Evolutionary conservation across 2,888 invertebrate species (phyloP).

Genomic region (Diarsia dahlii): DNA sequence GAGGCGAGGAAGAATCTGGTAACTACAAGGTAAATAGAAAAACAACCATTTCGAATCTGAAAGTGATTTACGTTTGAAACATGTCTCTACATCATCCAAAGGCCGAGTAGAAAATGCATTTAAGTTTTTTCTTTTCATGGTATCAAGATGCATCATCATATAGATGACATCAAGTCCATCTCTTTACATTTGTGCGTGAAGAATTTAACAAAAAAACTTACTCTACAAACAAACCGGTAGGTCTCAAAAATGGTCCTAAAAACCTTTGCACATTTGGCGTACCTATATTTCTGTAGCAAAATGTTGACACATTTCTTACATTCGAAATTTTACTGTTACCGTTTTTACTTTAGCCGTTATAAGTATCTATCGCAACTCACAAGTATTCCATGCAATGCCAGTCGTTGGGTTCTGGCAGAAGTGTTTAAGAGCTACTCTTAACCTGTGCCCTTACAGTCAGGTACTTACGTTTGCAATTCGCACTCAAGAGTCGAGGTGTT

Average conservation of each 20-base stretch:
- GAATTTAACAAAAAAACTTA: too few species aligned
- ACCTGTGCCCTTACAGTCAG: conserved; percentile 14
- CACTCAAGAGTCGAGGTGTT: conserved; percentile 9
- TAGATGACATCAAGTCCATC: too few species aligned
- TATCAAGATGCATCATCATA: too few species aligned
- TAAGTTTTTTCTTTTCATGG: too few species aligned
- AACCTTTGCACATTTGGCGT: not conserved
- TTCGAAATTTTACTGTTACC: not conserved
- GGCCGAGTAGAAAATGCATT: not conserved
- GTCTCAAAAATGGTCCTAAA: not conserved
- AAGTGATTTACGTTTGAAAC: too few species aligned
- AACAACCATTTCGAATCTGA: not conserved
- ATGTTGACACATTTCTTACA: not conserved
- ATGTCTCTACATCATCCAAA: not conserved
- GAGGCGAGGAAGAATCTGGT: not conserved
- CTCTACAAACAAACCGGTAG: too few species aligned
- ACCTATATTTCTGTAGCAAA: not conserved
- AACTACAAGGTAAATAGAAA: not conserved
- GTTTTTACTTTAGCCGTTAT: not conserved
- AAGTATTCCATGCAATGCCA: conserved; percentile 9
- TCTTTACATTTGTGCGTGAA: too few species aligned
- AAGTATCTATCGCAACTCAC: conserved; percentile 7
- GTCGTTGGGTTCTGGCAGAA: conserved; percentile 29
- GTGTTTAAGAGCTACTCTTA: conserved; percentile 40
- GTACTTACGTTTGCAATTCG: conserved; percentile 27